These are phyloP conservation scores for Butorides virescens DNA, from an alignment of 2,113 vertebrate genomes.

Conservation along the genomic window DNA sequence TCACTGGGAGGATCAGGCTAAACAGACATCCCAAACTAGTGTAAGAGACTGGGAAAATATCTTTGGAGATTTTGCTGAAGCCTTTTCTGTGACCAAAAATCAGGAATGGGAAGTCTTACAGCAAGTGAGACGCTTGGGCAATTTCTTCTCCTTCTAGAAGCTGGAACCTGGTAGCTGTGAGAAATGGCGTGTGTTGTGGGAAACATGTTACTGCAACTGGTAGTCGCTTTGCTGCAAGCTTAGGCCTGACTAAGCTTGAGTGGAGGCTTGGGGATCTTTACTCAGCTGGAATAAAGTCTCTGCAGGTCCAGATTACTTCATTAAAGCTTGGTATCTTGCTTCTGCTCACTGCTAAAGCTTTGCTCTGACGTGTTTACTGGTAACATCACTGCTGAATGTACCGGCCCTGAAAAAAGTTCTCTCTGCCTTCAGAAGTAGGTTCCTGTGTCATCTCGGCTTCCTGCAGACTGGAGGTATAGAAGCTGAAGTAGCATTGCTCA, in stretches of 20 bases:
- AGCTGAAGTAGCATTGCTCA: neutral
- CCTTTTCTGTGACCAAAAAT: neutral
- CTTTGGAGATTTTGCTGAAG: neutral
- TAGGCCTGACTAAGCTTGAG: neutral
- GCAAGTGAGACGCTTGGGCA: neutral
- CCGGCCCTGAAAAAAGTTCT: neutral
- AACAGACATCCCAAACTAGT: neutral
- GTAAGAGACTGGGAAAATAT: neutral
- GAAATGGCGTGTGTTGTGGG: neutral
- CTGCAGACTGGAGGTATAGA: neutral
- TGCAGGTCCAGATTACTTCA: neutral
- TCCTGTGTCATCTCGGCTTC: neutral
- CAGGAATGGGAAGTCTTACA: neutral
- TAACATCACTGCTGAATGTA: neutral
- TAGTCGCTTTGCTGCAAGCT: neutral
- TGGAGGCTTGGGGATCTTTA: neutral
- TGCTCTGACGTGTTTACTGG: neutral
- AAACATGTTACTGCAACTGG: neutral
- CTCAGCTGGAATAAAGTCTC: neutral
- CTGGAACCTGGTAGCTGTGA: neutral
- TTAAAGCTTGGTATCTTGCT: neutral
- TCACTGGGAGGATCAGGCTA: neutral
- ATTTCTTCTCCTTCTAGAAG: neutral
- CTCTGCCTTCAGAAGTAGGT: neutral
- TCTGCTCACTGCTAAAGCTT: neutral